These are phyloP conservation scores for Glomeris maerens DNA, from an alignment of 1,140 invertebrate species.

Conservation along the genomic window DNA sequence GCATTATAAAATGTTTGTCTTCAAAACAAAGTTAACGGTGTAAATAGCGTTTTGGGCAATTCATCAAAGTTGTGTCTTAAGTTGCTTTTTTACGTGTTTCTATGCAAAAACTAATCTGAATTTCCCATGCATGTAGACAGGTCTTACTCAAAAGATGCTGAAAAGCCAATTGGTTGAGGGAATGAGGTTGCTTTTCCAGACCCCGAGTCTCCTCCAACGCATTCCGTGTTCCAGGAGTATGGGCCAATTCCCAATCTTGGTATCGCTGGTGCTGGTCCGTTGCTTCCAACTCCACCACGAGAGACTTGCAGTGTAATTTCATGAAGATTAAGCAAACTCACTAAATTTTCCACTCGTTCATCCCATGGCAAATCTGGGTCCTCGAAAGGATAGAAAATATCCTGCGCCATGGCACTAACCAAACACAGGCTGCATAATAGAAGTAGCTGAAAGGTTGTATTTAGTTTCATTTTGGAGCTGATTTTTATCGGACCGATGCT, in stretches of 20 bases:
- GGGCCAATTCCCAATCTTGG: conserved; percentile 24
- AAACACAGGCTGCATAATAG: no score
- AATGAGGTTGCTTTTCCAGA: conserved; percentile 26
- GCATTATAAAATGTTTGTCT: conserved; percentile 20
- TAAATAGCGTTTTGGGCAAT: no score
- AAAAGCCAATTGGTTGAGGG: conserved; percentile 26
- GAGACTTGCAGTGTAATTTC: conserved; percentile 27
- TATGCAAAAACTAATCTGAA: not conserved
- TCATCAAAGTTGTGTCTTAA: not conserved
- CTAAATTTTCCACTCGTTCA: conserved; percentile 26
- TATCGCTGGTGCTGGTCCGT: conserved; percentile 24
- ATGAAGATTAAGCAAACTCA: conserved; percentile 21
- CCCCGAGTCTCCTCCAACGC: conserved; percentile 20
- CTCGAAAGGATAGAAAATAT: conserved; percentile 24
- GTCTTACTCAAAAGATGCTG: conserved; percentile 26
- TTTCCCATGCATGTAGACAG: not conserved
- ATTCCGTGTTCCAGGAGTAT: conserved; percentile 28
- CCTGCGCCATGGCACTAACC: no score
- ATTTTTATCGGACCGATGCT: no score
- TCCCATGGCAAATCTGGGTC: conserved; percentile 25
- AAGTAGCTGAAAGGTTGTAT: no score
- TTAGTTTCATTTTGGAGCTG: no score
- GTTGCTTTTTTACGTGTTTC: not conserved
- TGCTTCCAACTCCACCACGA: conserved; percentile 21
- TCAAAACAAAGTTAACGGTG: not conserved